Evolutionary conservation across 2,888 invertebrate genomes (phyloP).

Genomic region (Tetanocera ferruginea): DNA sequence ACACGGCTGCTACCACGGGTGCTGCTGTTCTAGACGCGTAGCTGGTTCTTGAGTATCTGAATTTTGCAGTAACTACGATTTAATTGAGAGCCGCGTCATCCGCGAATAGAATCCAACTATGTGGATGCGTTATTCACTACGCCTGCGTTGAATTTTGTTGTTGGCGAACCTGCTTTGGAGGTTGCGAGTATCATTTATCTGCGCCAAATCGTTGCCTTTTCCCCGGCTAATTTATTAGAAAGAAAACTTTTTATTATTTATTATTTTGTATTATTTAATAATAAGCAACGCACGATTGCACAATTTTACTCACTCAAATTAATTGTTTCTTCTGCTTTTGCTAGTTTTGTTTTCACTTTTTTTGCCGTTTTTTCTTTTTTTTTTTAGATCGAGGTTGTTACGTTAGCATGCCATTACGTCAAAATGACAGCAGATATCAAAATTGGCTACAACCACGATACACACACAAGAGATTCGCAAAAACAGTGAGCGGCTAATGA

Average conservation of each 20-base stretch:
- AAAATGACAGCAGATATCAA: conserved; percentile 49
- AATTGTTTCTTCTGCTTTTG: conserved; percentile 38
- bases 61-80: not conserved
- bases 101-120: not conserved
- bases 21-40: conserved; percentile 57
- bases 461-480: not conserved
- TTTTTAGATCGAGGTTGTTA: conserved; percentile 16
- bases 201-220: conserved; percentile 11
- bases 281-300: conserved; percentile 35
- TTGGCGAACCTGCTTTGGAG: not conserved
- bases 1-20: conserved; percentile 41
- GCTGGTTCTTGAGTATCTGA: conserved; percentile 60
- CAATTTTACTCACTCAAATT: conserved; percentile 39
- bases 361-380: conserved; percentile 35
- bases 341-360: conserved; percentile 29
- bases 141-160: conserved; percentile 51
- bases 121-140: conserved; percentile 44
- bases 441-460: conserved; percentile 32
- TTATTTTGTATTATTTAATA: not conserved
- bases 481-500: not conserved
- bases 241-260: not conserved
- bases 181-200: not conserved
- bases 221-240: conserved; percentile 11
- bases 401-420: conserved; percentile 39
- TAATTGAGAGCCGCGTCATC: conserved; percentile 41